These are phyloP conservation scores for Neosilurus mollespiculum DNA, from an alignment of 2,797 vertebrate species.

Conservation along the genomic window DNA sequence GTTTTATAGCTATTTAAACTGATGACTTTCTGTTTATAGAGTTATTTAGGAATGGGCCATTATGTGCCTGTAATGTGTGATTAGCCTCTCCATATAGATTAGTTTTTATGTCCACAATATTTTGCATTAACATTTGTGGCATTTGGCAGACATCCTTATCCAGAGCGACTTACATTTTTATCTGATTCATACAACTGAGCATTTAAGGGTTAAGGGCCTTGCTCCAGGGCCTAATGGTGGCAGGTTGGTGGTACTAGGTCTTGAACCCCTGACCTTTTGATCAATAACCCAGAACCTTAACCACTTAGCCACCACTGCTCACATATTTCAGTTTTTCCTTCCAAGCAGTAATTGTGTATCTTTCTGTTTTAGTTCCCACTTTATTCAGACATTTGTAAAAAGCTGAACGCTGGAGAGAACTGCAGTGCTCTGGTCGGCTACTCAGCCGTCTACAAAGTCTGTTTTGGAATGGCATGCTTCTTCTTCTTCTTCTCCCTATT, in stretches of 20 bases:
- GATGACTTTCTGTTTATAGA: not conserved
- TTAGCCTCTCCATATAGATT: not conserved
- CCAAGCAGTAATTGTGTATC: slow-evolving; percentile 13
- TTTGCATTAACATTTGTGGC: too few species aligned
- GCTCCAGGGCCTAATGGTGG: too few species aligned
- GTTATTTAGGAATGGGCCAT: not conserved
- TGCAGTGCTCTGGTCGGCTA: slow-evolving; percentile 91
- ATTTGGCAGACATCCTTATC: too few species aligned
- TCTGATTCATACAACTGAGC: too few species aligned
- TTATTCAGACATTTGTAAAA: slow-evolving; percentile 81
- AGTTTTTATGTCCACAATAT: not conserved
- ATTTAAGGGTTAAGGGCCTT: too few species aligned
- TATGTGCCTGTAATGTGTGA: not conserved
- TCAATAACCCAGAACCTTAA: too few species aligned
- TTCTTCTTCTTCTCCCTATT: slow-evolving; percentile 87
- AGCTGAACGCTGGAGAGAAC: slow-evolving; percentile 82
- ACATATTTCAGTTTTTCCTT: not conserved
- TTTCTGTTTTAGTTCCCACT: slow-evolving; percentile 80
- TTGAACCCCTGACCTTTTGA: too few species aligned
- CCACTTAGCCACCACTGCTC: too few species aligned
- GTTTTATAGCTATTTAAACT: not conserved
- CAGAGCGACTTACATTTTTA: too few species aligned
- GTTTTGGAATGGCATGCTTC: slow-evolving; percentile 98
- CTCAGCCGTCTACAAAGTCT: slow-evolving; percentile 93
- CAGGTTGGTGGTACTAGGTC: too few species aligned